A percentile compares a stretch with the other conserved stretches of the same genome.
phyloP scores from a whole-genome alignment of 2,888 invertebrate genomes.

The Cantharis lateralis region DNA sequence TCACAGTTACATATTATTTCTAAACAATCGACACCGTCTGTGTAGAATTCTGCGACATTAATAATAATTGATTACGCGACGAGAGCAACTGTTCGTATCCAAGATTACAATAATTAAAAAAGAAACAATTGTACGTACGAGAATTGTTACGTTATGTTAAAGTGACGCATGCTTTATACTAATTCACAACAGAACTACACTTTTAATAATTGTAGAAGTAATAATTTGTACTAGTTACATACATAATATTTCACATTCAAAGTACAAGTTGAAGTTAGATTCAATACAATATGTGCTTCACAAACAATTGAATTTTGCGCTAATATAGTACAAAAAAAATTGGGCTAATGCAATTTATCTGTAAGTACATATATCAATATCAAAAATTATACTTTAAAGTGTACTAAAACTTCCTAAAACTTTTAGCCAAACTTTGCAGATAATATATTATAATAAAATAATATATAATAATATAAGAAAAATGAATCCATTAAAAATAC shows the following conservation, averaged over 20 bases:
- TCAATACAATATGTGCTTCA: not conserved
- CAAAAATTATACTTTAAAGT: not conserved
- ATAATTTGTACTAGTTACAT: not conserved
- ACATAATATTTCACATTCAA: not conserved
- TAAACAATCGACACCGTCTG: slow-evolving; percentile 6
- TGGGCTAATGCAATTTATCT: not conserved
- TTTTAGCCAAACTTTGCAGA: too few relatives aligned
- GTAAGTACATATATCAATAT: not conserved
- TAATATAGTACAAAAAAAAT: too few relatives aligned
- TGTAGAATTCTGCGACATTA: slow-evolving; percentile 13
- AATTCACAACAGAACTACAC: not conserved
- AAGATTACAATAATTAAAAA: slow-evolving; percentile 20
- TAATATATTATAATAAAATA: too few relatives aligned
- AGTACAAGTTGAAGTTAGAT: not conserved
- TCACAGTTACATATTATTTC: not conserved
- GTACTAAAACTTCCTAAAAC: not conserved
- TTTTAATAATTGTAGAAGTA: not conserved
- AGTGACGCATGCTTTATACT: not conserved
- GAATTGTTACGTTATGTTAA: not conserved
- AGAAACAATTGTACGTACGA: not conserved
- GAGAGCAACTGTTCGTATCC: slow-evolving; percentile 9
- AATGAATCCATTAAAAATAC: too few relatives aligned
- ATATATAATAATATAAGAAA: too few relatives aligned
- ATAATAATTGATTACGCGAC: slow-evolving; percentile 21
- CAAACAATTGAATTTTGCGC: not conserved